Percentiles rank a stretch among this genome's conserved stretches.
These are phyloP conservation scores for Harpalus rufipes DNA, from an alignment of 2,888 invertebrate genomes.

Conservation along the genomic window DNA sequence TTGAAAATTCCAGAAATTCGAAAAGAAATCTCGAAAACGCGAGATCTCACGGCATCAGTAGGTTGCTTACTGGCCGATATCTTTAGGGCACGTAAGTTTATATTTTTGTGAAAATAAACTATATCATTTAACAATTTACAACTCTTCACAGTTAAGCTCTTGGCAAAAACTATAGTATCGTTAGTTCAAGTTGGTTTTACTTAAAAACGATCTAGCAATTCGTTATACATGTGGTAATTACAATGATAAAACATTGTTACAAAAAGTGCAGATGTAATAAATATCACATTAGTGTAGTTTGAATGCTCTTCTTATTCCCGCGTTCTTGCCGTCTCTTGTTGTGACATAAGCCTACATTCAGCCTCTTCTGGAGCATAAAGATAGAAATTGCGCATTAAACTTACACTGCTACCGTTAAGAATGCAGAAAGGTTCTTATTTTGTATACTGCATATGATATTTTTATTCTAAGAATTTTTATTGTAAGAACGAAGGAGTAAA, in stretches of 20 bases:
- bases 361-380: not conserved
- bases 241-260: not conserved
- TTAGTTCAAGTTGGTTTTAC: not conserved
- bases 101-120: no score
- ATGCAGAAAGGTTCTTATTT: not conserved
- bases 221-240: not conserved
- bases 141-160: no score
- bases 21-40: no score
- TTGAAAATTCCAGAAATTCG: no score
- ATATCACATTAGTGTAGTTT: not conserved
- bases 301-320: not conserved
- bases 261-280: not conserved
- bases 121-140: no score
- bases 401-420: not conserved
- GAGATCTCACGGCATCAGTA: no score
- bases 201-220: not conserved
- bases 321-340: no score
- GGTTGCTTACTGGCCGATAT: no score
- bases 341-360: not conserved
- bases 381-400: not conserved
- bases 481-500: not conserved
- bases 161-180: not conserved
- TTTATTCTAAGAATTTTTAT: not conserved
- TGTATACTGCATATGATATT: not conserved
- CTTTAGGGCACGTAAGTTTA: no score